Percentiles rank a stretch among this genome's conserved stretches.
Evolutionary conservation across 2,797 vertebrate species (phyloP).

Genomic region (Acanthis flammea): DNA sequence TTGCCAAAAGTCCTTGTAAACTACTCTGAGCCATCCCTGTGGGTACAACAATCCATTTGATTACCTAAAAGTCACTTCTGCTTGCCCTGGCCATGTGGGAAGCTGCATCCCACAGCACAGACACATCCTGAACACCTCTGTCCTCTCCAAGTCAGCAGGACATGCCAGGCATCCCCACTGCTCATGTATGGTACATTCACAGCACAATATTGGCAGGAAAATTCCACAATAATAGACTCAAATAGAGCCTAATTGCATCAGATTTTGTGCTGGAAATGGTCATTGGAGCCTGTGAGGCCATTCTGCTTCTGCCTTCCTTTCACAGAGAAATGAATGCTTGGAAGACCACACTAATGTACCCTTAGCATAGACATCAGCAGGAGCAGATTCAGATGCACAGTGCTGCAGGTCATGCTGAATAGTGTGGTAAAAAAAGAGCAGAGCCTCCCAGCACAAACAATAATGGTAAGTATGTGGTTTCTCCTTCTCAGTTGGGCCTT

Average conservation of each 20-base stretch:
- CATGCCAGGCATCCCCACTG: background rate
- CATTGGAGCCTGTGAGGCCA: background rate
- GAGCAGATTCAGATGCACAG: background rate
- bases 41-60: background rate
- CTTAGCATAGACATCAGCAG: background rate
- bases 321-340: background rate
- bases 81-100: background rate
- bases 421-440: background rate
- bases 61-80: background rate
- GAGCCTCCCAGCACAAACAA: background rate
- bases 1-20: background rate
- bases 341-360: background rate
- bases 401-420: background rate
- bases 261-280: background rate
- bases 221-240: background rate
- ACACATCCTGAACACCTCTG: background rate
- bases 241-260: background rate
- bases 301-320: background rate
- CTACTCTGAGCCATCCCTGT: background rate
- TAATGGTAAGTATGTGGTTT: background rate
- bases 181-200: fast-evolving
- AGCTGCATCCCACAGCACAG: background rate
- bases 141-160: background rate
- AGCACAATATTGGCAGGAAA: background rate
- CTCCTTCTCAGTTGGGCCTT: background rate